Evolutionary conservation across 2,888 invertebrate species (phyloP), one percentile per base, ranked within the genome.

Genomic region (Xiphydria camelus): DNA sequence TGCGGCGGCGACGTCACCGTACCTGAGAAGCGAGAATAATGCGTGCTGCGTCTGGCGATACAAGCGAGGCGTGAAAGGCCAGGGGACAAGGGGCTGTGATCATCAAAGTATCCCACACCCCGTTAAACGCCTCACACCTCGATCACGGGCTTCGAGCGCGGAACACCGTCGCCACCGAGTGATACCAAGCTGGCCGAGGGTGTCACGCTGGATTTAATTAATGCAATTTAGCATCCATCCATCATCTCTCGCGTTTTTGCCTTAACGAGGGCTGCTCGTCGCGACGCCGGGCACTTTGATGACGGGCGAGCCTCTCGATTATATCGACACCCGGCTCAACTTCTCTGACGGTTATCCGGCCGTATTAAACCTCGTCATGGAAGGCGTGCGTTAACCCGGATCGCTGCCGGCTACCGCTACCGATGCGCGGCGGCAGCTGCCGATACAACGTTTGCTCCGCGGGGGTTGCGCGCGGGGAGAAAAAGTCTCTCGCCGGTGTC

Each of bases 221-320:
- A 73, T 71, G 72, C 72, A 73, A 73, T 73, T 73, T 72, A 71
- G 66, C 68, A 69, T 69, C 72, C 73, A 73, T 73, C 73, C 71
- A 73, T 73, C 73, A 73, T 73, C 70, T 68, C 64, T 64, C 64
- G 63, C 68, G 66, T 71, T 72, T 72, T 73, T 72, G 67, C 66
- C 58, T 64, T 72, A 71, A 73, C 71, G 68, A 73, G 70, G 65
- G 59, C 59, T 48, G 52, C 55, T 43, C 38, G 41, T 35, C 46
- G 43, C 15, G 34, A 25, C 47, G 50, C 54, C 52, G 29, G 54
- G 55, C 57, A 65, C 72, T 69, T 70, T 66, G 64, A 68, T 61
- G 66, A 61, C 60, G 53, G 57, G 61, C 58, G 45, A 51, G 47
- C 57, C 55, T 59, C 66, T 63, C 66, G 64, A 68, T 68, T 66